Evolutionary conservation across 92 coral and sea anemone species (phyloP), one percentile per base, ranked within the genome.

Genomic region (Paragorgia papillata): DNA sequence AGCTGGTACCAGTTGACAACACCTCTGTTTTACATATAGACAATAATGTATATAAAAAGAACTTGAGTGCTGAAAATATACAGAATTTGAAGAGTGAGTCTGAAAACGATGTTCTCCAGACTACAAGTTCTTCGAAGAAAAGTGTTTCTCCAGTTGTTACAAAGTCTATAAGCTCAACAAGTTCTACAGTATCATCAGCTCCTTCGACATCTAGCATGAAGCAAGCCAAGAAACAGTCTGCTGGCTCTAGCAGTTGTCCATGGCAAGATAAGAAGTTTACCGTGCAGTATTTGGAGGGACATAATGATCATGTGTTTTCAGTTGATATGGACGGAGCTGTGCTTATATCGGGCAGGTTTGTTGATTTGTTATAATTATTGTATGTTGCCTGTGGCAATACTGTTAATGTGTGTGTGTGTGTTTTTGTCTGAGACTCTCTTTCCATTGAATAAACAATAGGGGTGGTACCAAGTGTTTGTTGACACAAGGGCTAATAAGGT

Each of bases 301-400:
- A 95, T 69, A 95, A 95, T 65, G 98, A 94, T 69, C 15, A 79
- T 25, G 79, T 94, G 18, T 86, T 83, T 12, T 87, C 89, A 20
- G 86, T 90, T 8, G 95, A 85, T 50, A 88, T 96, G 69, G 73
- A 54, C 35, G 90, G 76, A 12, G 82, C 97, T 2, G 79, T 87
- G 0, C 82, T 90, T 15, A 83, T 90, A 44, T 90, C 98, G 55
- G 98, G 98, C 64, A 87, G 98, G 98, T 94, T 58, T 66, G 92
- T 50, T 6, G 6, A 37, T 12, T 37, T 37, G n/a, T n/a, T n/a
- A n/a, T n/a, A n/a, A n/a, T n/a, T n/a, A n/a, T n/a, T n/a, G n/a
- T n/a, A n/a, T n/a, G n/a, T n/a, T n/a, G n/a, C n/a, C n/a, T n/a
- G n/a, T n/a, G n/a, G n/a, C 43, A 37, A 5, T 37, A 4, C 5